Evolutionary conservation across 2,888 invertebrate genomes (phyloP), one percentile per base, ranked within the genome.

Genomic region (Drosophila pullipes): DNA sequence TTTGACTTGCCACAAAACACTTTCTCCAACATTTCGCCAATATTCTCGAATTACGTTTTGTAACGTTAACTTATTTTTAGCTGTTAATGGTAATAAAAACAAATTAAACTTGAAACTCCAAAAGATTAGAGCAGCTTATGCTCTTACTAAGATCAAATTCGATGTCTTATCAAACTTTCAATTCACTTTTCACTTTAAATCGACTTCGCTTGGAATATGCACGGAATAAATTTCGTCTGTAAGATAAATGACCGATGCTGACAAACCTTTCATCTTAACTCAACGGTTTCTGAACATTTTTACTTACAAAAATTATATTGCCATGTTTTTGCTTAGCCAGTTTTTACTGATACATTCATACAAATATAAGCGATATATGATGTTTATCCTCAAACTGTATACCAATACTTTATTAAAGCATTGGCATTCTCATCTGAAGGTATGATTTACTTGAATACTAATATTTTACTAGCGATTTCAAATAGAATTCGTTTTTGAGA

Each of bases 21-120:
- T 64, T 72, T 81, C 77, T 11, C 62, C 18, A 10, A 4, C 22
- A 62, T 30, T 58, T 68, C 58, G 44, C 50, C 11, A 57, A 61
- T 3, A 11, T 44, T 44, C 9, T 28, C 10, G 5, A 50, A 11
- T 28, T 5, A 22, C 3, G 0, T 18, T 37, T 18, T 7, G 16
- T 11, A 41, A 37, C 7, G 16, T n/a, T 1, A 41, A n/a, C 44
- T 6, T 5, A 11, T n/a, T 11, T n/a, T n/a, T n/a, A 11, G n/a
- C 22, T 7, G 13, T 9, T 22, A 7, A 47, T 22, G 5, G 11
- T 0, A 22, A 13, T 13, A 10, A 10, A 37, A 18, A 3, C 6
- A 1, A n/a, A n/a, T 41, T 5, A 11, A 11, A 22, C 44, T 44
- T 11, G 2, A 11, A 22, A 1, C 22, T 41, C 11, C 41, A 2